Evolutionary conservation across 2,888 invertebrate genomes (phyloP), one percentile per base, ranked within the genome.

Genomic region (Spicauda simplicius): DNA sequence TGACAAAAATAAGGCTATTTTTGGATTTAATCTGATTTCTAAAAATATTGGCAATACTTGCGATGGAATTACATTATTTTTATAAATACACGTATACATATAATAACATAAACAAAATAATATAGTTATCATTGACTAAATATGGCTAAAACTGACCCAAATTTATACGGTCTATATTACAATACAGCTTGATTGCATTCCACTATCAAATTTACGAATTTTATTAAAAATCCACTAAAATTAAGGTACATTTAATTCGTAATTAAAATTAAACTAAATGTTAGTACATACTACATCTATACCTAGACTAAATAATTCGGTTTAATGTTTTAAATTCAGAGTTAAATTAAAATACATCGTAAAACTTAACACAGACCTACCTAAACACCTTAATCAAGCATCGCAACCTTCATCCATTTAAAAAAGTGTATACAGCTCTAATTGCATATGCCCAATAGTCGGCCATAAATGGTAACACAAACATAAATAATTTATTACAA

Each of bases 161-260:
- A 30, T 59, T 19, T 58, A 25, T 14, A 52, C 18, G 60, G 25
- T 30, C 60, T 50, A 37, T 52, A 60, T 50, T 11, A n/a, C 1
- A 45, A 14, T 2, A 45, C n/a, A 50, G 4, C 10, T 12, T 52
- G 64, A 81, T 80, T 81, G 80, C 74, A 84, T 84, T 76, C 84
- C 84, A 84, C 82, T 84, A 84, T 84, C 83, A 82, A 84, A 75
- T 8, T 18, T 6, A 48, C 16, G 5, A 16, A 48, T 48, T 48
- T 48, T 4, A 1, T 6, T 1, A 10, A 50, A 50, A 18, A 50
- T 1, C 14, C 11, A 50, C 18, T 50, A 50, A 50, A 50, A 50
- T 1, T 18, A 50, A 45, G 3, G 16, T 14, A 48, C 11, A 16
- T 18, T 10, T 10, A 8, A 50, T 18, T 10, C n/a, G n/a, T n/a